Percentiles rank a stretch among this genome's conserved stretches.
Conservation (phyloP, 2,888 invertebrate species). For the Germaria angustata region DNA sequence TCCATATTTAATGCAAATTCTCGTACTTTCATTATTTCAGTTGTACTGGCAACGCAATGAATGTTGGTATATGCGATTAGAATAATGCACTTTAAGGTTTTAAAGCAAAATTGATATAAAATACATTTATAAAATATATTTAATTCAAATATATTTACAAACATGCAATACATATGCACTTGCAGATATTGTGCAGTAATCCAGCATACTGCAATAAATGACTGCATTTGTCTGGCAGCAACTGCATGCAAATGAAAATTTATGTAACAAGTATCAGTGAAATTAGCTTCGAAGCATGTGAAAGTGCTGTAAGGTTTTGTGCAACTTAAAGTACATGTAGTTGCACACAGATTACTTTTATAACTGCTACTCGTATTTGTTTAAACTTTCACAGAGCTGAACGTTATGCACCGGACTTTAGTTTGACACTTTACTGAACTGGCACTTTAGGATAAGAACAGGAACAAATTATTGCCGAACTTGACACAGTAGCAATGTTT, state of each 20-base stretch:
- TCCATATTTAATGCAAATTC: too few relatives aligned
- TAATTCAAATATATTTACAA: too few relatives aligned
- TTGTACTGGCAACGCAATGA: too few relatives aligned
- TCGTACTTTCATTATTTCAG: too few relatives aligned
- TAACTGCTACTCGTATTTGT: conserved; percentile 4
- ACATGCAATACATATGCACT: not conserved
- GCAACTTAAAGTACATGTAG: not conserved
- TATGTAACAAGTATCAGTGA: conserved; percentile 40
- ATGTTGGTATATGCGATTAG: conserved; percentile 8
- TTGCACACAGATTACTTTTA: not conserved
- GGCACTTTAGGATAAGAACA: conserved; percentile 60
- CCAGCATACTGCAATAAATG: conserved; percentile 41
- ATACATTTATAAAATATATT: too few relatives aligned
- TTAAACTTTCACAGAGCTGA: not conserved
- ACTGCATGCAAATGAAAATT: conserved; percentile 52
- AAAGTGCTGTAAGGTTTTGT: not conserved
- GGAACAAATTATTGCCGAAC: conserved; percentile 47
- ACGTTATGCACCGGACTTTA: conserved; percentile 37
- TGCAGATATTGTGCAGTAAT: conserved; percentile 14
- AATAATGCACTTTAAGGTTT: conserved; percentile 19
- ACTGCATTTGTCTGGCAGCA: conserved; percentile 31
- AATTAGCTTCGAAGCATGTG: not conserved
- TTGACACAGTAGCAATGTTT: conserved; percentile 45
- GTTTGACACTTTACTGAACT: conserved; percentile 53
- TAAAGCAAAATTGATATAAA: too few relatives aligned